Evolutionary conservation across 2,113 vertebrate genomes (phyloP).

Genomic region (Clinocottus analis): DNA sequence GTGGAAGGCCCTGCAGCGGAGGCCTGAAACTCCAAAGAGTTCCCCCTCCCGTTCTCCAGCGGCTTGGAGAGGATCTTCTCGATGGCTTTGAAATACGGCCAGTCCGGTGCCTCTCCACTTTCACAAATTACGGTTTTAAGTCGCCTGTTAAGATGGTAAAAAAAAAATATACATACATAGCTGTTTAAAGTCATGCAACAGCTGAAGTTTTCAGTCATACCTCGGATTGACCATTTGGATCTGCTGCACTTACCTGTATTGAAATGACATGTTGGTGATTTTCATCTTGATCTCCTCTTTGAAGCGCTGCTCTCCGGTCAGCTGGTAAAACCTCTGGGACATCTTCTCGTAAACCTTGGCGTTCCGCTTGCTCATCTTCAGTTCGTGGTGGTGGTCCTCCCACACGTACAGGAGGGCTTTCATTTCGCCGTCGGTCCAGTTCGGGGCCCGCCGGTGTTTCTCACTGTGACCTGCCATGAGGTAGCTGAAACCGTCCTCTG

Average conservation of each 20-base stretch:
- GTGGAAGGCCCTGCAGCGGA: slow-evolving; percentile 86
- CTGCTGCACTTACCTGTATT: slow-evolving; percentile 91
- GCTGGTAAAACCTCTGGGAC: slow-evolving; percentile 95
- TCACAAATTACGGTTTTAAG: slow-evolving; percentile 90
- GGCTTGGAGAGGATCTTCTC: slow-evolving; percentile 95
- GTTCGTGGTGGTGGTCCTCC: slow-evolving; percentile 96
- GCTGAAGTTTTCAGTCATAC: slow-evolving; percentile 11
- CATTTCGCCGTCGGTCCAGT: slow-evolving; percentile 99
- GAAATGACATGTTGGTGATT: slow-evolving; percentile 99
- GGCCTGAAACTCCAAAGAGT: slow-evolving; percentile 85
- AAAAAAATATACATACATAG: neutral
- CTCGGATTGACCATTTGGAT: neutral
- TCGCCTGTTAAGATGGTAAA: slow-evolving; percentile 83
- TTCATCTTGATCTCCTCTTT: slow-evolving; percentile 99
- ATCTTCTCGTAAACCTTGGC: slow-evolving; percentile 99
- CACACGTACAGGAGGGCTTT: slow-evolving; percentile 95
- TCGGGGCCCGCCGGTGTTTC: slow-evolving; percentile 96
- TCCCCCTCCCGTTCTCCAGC: slow-evolving; percentile 88
- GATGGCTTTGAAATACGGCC: slow-evolving; percentile 96
- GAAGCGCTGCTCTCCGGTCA: slow-evolving; percentile 95
- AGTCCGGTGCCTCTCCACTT: slow-evolving; percentile 87
- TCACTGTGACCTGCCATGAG: slow-evolving; percentile 89
- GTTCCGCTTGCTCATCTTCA: slow-evolving; percentile 97
- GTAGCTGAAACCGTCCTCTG: slow-evolving; percentile 91
- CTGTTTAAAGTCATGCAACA: slow-evolving; percentile 38